Base-by-base conservation (phyloP, 2,113 vertebrate genomes). In the Atrichornis clamosus region DNA sequence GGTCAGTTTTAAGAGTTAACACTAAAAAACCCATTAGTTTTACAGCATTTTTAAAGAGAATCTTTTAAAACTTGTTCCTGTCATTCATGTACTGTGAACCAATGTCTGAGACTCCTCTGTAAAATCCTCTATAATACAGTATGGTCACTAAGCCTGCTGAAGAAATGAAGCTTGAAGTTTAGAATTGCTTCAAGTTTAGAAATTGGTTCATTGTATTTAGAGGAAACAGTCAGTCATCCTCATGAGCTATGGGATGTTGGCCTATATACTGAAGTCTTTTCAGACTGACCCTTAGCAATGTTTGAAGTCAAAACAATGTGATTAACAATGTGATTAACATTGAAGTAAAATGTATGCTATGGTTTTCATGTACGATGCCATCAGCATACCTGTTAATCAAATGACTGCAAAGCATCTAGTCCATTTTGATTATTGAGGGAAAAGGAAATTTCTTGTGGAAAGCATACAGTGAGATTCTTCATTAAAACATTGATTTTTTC, bases 21-120 rank as follows among this genome's bases (percentile, higher is more conserved):
- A 19, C 47, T 47, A 73, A 50, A 76, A 72, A 68, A 1, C 0
- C 0, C 0, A 8, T 76, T 15, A 10, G 10, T 46, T 89, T 47
- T 56, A 70, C 65, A 74, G 19, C 21, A 18, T 11, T 70, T 90
- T 69, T 56, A 64, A 77, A 88, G 49, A 42, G 5, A 6, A 24
- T 56, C 9, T 84, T 74, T 81, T n/a, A 49, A 42, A 65, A 55
- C n/a, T 59, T 58, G 19, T 87, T 65, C 50, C 20, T 75, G 32
- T 74, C 22, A 16, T 79, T 24, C 44, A 10, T 49, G 44, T 28
- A 2, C 27, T 76, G 32, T 82, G 58, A 81, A 28, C 24, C 47
- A 6, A 37, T 56, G n/a, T 56, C 30, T 35, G 44, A 81, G 39
- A 42, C 50, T 78, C 30, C n/a, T 76, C 58, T 41, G 24, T 82